Percentiles rank a stretch among this genome's conserved stretches.
Conservation (phyloP, 30 jellyfish, hydroid and myxozoan species). For the Hydractinia symbiolongicarpus region DNA sequence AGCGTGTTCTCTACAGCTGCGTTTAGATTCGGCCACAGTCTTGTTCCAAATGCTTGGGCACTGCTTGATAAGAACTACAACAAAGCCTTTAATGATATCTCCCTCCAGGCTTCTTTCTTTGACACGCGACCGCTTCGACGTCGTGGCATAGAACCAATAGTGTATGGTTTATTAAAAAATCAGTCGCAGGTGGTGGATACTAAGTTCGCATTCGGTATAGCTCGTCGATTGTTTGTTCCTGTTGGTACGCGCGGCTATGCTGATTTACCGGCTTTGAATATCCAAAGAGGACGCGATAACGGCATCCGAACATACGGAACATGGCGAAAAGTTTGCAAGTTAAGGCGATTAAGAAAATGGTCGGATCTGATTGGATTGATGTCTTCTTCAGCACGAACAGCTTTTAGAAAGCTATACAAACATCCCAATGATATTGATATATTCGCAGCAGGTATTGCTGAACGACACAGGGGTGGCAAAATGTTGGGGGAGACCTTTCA, state of each 20-base stretch:
- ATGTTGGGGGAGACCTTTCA: slow-evolving; percentile 3
- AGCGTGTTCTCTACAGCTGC: not conserved
- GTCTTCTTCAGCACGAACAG: too few relatives aligned
- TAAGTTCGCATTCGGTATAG: slow-evolving; percentile 7
- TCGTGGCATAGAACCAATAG: slow-evolving; percentile 24
- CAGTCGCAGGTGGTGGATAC: slow-evolving; percentile 15
- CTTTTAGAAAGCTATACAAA: too few relatives aligned
- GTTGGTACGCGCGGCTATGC: not conserved
- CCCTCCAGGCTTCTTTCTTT: slow-evolving; percentile 12
- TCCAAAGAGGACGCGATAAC: slow-evolving; percentile 52
- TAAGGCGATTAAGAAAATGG: not conserved
- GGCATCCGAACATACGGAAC: slow-evolving; percentile 35
- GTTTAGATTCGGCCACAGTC: not conserved
- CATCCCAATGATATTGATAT: not conserved
- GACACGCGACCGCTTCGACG: not conserved
- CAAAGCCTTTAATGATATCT: too few relatives aligned
- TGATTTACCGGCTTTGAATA: slow-evolving; percentile 35
- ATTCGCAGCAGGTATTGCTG: not conserved
- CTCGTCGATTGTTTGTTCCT: slow-evolving; percentile 20
- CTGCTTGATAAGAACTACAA: slow-evolving; percentile 20
- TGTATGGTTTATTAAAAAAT: slow-evolving; percentile 17
- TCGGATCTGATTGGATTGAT: not conserved
- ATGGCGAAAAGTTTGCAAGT: slow-evolving; percentile 4
- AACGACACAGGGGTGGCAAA: not conserved
- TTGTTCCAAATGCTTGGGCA: not conserved